These are phyloP conservation scores for Exocentrus adspersus DNA, from an alignment of 2,888 invertebrate genomes.

Conservation along the genomic window DNA sequence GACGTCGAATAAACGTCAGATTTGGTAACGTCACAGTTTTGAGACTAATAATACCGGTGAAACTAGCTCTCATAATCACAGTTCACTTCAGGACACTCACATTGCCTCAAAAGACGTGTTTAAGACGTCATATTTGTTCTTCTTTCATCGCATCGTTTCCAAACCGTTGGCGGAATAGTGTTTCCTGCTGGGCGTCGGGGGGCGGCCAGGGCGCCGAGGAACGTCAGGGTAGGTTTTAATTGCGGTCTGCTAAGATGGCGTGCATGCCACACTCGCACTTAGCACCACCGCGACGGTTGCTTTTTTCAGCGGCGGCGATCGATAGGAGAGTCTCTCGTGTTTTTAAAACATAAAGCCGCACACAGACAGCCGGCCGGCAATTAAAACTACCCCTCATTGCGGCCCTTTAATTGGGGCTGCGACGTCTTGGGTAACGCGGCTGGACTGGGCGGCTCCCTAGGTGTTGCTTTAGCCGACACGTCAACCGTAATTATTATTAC, in stretches of 20 bases:
- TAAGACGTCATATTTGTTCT: too few species aligned
- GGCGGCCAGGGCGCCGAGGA: slow-evolving; percentile 38
- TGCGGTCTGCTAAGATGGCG: slow-evolving; percentile 65
- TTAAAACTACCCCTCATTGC: slow-evolving; percentile 52
- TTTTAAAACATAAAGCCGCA: slow-evolving; percentile 61
- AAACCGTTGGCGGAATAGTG: slow-evolving; percentile 42
- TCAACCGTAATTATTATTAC: slow-evolving; percentile 17
- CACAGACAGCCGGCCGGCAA: slow-evolving; percentile 53
- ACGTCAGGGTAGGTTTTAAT: slow-evolving; percentile 58
- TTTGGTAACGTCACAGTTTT: too few species aligned
- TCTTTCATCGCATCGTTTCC: too few species aligned
- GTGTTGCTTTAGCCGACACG: slow-evolving; percentile 27
- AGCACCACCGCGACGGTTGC: slow-evolving; percentile 63
- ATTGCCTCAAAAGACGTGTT: too few species aligned
- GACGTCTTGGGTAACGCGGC: slow-evolving; percentile 39
- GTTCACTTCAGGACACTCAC: too few species aligned
- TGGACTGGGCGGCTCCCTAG: slow-evolving; percentile 5
- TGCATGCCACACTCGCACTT: slow-evolving; percentile 65
- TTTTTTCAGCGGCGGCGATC: slow-evolving; percentile 60
- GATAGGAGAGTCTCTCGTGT: slow-evolving; percentile 62
- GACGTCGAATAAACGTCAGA: too few species aligned
- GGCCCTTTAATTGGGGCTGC: slow-evolving; percentile 46
- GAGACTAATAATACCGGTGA: too few species aligned
- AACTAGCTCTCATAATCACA: too few species aligned
- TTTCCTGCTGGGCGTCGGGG: slow-evolving; percentile 39